Base-by-base conservation (phyloP, 2,113 vertebrate species). In the Aspiorhynchus laticeps region DNA sequence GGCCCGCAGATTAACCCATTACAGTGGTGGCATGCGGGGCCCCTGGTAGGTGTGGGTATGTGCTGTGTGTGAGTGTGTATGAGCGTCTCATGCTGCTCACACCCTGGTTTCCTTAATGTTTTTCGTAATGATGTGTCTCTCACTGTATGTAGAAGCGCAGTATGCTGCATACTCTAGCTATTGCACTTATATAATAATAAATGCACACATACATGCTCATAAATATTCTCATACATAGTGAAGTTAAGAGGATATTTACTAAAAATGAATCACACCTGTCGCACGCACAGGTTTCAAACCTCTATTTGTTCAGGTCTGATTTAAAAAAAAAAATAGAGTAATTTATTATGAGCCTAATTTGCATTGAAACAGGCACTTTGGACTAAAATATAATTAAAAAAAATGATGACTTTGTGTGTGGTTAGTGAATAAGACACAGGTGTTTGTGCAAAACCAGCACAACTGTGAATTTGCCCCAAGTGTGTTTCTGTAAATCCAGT, bases 1-100 rank as follows among this genome's bases (percentile, higher is more conserved):
- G 74, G 7, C n/a, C 86, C 84, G 85, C 5, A 85, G 90, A 91
- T 93, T 90, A 91, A 93, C 85, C 88, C 41, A 24, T 91, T 90
- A 91, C 77, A 83, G 63, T 79, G 85, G 65, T 83, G 78, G 43
- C 63, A 69, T 38, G 88, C 86, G 2, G 17, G 63, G 85, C 46
- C 65, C 63, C 24, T 74, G 63, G 69, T 79, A 73, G 75, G 87
- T 67, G 76, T 83, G 74, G 24, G 67, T 85, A 36, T 85, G 87
- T 31, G 84, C 80, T 78, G 51, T 71, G 65, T 80, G 28, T 86
- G 65, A 46, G 43, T 48, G 12, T 48, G 46, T 48, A 14, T 75
- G 12, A 63, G 88, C 91, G 91, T 85, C 56, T 88, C 88, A 56
- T n/a, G 12, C 86, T 89, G 84, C 41, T 12, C 79, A 76, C 51